A percentile compares a stretch with the other conserved stretches of the same genome.
phyloP scores from a whole-genome alignment of 2,113 vertebrate genomes.

The Xyliphius kryptos region DNA sequence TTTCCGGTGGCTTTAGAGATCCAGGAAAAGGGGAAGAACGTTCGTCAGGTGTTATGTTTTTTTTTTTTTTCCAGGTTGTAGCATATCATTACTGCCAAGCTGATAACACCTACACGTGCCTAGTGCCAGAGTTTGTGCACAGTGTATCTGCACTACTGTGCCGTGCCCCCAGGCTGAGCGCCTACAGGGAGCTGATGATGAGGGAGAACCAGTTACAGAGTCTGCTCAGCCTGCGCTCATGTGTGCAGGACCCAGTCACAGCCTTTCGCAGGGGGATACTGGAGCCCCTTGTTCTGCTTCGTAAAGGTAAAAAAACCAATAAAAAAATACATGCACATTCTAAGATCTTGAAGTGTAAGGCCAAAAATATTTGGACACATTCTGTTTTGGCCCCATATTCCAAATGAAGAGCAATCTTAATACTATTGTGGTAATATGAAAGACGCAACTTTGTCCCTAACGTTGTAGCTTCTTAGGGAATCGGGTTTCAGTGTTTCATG shows the following conservation, averaged over 20 bases:
- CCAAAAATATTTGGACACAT: no score
- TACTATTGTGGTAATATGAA: no score
- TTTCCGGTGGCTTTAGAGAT: constrained; percentile 15
- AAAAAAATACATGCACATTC: no score
- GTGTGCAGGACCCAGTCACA: constrained; percentile 86
- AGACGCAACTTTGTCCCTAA: no score
- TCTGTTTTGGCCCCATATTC: no score
- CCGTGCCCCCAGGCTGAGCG: constrained; percentile 71
- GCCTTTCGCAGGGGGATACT: constrained; percentile 85
- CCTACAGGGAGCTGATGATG: constrained; percentile 83
- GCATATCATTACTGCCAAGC: constrained; percentile 98
- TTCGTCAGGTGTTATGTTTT: background rate
- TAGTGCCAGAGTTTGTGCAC: constrained; percentile 95
- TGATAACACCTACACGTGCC: constrained; percentile 95
- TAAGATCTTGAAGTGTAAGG: no score
- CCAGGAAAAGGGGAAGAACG: background rate
- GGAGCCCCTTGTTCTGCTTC: constrained; percentile 77
- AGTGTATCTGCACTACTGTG: constrained; percentile 88
- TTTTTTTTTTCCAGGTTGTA: constrained; percentile 70
- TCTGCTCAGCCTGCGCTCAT: constrained; percentile 86
- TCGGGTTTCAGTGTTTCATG: no score
- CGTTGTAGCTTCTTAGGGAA: no score
- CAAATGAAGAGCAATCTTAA: no score
- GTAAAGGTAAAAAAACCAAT: constrained; percentile 69
- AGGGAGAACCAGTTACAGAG: constrained; percentile 84